Base-by-base conservation (phyloP, 2,797 vertebrate genomes). In the Antennarius maculatus region DNA sequence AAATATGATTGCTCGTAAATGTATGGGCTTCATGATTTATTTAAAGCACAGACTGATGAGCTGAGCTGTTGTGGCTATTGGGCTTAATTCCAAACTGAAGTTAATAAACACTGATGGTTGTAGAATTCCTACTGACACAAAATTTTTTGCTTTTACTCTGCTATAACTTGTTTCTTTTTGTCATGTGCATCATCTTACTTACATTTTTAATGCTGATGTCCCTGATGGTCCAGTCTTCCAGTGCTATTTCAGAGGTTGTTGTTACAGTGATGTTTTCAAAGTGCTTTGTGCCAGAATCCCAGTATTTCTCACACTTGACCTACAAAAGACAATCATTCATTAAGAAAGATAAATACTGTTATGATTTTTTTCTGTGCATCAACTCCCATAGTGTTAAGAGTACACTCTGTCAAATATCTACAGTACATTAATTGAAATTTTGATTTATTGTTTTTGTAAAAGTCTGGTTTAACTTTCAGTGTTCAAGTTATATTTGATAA, bases 241-340 rank as follows among this genome's bases (percentile, higher is more conserved):
- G 92, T 64, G 87, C 52, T 61, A 94, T 82, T 86, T 97, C 96
- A 0, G 95, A 95, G 0, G 90, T 92, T 73, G 92, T 87, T 31
- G 91, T 94, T 67, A 98, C 95, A 18, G 85, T 89, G 71, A 97
- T 86, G 69, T 95, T 93, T 55, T 90, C 92, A 16, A 90, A 97
- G 78, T 82, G 87, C 80, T 91, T 94, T 13, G 86, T 88, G 47
- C 91, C 88, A 52, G 90, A 80, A 42, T 94, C 91, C 97, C 97
- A 99, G 88, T 99, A 99, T 68, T 96, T 93, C 78, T 98, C 97
- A 91, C 97, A 98, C 92, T 99, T 98, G 17, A 94, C 87, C 94
- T 95, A 63, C 14, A 59, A 80, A 74, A 50, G 23, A 57, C 10
- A 42, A 14, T 0, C 0, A 5, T 47, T 50, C 31, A 47, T 29